Base-by-base conservation (phyloP, 2,113 vertebrate species). In the Ageneiosus marmoratus region DNA sequence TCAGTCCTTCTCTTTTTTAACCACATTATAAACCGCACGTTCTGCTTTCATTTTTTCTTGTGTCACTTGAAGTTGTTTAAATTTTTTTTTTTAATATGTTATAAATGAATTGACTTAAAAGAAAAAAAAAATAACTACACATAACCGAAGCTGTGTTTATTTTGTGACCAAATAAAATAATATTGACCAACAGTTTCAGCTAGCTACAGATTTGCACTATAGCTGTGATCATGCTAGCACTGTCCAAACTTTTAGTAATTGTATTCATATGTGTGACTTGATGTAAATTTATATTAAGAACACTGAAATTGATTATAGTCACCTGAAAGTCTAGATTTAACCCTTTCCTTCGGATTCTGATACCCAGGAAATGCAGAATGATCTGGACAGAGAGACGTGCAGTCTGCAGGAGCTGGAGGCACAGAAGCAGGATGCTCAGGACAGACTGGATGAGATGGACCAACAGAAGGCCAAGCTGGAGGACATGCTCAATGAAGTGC, bases 401-500 rank as follows among this genome's bases (percentile, higher is more conserved):
- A 96, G 91, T 79, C 86, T 99, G 84, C 98, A 99, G 78, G 98
- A 99, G 75, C 92, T 99, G 4, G 97, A 99, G 88, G 94, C 96
- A 46, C 98, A 99, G 89, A 99, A 99, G 80, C 98, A 99, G 87
- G 96, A 97, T 9, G 97, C 97, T 0, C 98, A 99, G 75, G 97
- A 98, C 75, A 94, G 98, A 0, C 91, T 99, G 81, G 98, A 99
- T 0, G 98, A 99, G 90, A 98, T 99, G 97, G 97, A 98, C 87
- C 98, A 99, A 89, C 98, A 99, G 92, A 98, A 98, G 88, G 94
- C 96, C 82, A 99, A 98, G 81, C 90, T 99, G 62, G 95, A 98
- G 41, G 98, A 98, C 90, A 99, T 99, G 97, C 93, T 99, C 73
- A 95, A 90, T 0, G 97, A 99, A 2, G 96, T 98, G 0, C 89